Base-by-base conservation (phyloP, 2,888 invertebrate species). In the Ectropis crepuscularia region DNA sequence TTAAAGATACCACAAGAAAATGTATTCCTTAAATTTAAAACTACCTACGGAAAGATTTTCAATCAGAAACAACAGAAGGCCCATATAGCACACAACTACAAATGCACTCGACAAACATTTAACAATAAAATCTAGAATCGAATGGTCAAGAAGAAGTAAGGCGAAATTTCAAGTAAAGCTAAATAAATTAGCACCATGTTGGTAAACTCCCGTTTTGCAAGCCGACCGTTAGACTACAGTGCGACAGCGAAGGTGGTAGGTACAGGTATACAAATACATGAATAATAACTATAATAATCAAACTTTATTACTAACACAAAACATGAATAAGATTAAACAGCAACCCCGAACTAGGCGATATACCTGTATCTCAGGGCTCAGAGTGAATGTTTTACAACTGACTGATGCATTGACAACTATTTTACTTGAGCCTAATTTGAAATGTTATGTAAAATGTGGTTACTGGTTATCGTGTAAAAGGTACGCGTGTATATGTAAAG, bases 151-250 rank as follows among this genome's bases (percentile, higher is more conserved):
- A 41, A 51, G 41, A 51, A 16, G 38, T 5, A 37, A 50, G 12
- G 39, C 8, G 50, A 50, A 39, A 50, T 12, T 50, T 39, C 39
- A 51, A 28, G 41, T 51, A 39, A 43, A 55, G 41, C 45, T 51
- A 55, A 61, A 55, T 11, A 45, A 45, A 50, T 61, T 61, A 61
- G 9, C 55, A 55, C 61, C 9, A 12, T 16, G 38, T 9, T 10
- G 54, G 6, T 46, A 12, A 53, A 45, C 53, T 53, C 42, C 53
- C 45, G 53, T 45, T 53, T 53, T 43, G 12, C 37, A 43, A 12
- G 43, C 28, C 43, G 11, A 53, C 53, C 43, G 42, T 37, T 11
- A 43, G 39, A 39, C 36, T 37, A 45, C 36, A 11, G 28, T 11
- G 53, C 53, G 45, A 41, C 37, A 38, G 11, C 49, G 49, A 49